Percentiles rank a stretch among this genome's conserved stretches.
These are phyloP conservation scores for Cephus pygmeus DNA, from an alignment of 2,888 invertebrate genomes.

Conservation along the genomic window DNA sequence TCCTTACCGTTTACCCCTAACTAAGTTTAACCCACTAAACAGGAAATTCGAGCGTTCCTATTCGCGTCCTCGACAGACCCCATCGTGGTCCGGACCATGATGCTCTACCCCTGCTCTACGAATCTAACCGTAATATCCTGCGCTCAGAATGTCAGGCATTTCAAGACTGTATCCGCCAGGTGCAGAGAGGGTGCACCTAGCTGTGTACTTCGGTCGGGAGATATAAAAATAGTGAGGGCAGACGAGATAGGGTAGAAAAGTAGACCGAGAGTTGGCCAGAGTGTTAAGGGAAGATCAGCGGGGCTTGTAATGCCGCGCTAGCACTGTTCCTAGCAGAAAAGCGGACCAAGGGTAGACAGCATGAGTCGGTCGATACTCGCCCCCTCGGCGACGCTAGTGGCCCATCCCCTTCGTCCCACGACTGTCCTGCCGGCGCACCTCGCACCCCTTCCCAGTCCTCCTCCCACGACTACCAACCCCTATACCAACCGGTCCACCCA, in stretches of 20 bases:
- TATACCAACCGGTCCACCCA: background rate
- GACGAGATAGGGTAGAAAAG: background rate
- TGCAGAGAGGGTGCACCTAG: background rate
- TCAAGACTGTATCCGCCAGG: background rate
- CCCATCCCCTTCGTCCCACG: constrained; percentile 3
- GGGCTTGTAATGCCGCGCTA: background rate
- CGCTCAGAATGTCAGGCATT: background rate
- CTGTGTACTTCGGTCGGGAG: background rate
- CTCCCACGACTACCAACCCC: constrained; percentile 13
- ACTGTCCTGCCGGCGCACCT: background rate
- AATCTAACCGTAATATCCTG: background rate
- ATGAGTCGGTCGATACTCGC: constrained; percentile 29
- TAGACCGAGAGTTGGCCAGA: background rate
- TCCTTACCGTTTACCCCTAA: background rate
- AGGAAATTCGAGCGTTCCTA: background rate
- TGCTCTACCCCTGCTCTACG: background rate
- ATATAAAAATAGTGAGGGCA: background rate
- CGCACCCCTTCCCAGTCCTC: background rate
- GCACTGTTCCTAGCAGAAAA: background rate
- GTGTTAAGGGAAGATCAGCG: background rate
- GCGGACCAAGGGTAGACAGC: constrained; percentile 6
- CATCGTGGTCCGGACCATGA: background rate
- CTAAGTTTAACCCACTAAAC: background rate
- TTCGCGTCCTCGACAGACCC: background rate
- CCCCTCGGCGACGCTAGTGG: constrained; percentile 23